Conservation (phyloP, 2,113 vertebrate genomes). For the Trichomycterus rosablanca region DNA sequence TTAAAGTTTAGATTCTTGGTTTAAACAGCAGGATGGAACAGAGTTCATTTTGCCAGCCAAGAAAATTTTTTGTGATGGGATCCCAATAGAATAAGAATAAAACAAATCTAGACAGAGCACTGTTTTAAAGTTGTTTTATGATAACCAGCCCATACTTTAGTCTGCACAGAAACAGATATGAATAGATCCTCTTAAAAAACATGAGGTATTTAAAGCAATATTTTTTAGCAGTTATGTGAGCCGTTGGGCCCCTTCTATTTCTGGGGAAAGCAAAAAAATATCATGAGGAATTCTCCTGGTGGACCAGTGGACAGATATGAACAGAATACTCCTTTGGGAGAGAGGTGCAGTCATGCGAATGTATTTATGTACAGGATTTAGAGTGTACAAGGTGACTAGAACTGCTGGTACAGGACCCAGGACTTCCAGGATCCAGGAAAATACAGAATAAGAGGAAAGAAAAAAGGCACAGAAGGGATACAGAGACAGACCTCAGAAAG, state of each 20-base stretch:
- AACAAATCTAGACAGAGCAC: too few species aligned
- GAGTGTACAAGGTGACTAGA: constrained; percentile 2
- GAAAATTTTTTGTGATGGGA: too few species aligned
- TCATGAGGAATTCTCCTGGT: constrained; percentile 17
- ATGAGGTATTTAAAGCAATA: constrained; percentile 12
- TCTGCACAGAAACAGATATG: constrained; percentile 34
- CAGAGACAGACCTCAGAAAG: not conserved
- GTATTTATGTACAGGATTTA: too few species aligned
- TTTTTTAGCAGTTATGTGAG: constrained; percentile 34
- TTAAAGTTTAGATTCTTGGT: too few species aligned
- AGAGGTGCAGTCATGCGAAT: not conserved
- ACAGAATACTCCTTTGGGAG: constrained; percentile 11
- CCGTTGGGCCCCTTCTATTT: constrained; percentile 35
- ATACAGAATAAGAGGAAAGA: too few species aligned
- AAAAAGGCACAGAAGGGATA: too few species aligned
- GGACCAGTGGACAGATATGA: not conserved
- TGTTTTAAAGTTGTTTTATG: too few species aligned
- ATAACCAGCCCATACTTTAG: not conserved
- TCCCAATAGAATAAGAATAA: too few species aligned
- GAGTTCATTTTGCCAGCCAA: too few species aligned
- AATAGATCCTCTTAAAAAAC: constrained; percentile 34
- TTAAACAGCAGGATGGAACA: too few species aligned
- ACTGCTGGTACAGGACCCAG: too few species aligned
- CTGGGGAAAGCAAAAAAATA: constrained; percentile 34
- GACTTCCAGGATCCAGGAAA: too few species aligned